These are phyloP conservation scores for Recurvirostra avosetta DNA, from an alignment of 2,113 vertebrate genomes.

Conservation along the genomic window DNA sequence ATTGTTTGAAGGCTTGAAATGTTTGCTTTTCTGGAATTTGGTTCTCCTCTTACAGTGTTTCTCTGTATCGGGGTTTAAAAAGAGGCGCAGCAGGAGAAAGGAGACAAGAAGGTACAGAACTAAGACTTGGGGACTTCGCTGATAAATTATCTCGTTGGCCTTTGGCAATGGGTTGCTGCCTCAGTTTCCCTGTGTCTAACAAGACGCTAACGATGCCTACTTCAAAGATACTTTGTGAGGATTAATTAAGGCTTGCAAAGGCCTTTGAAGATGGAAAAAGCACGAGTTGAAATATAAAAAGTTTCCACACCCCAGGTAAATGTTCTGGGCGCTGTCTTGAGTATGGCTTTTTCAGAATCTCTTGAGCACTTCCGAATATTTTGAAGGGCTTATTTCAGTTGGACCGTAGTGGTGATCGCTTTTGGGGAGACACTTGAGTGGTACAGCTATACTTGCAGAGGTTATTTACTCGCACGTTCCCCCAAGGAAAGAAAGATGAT, in stretches of 20 bases:
- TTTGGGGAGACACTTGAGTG: not conserved
- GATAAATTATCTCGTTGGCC: fast-evolving
- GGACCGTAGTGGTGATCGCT: fast-evolving
- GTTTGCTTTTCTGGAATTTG: conserved; percentile 6
- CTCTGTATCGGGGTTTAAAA: not conserved
- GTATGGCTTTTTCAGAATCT: not conserved
- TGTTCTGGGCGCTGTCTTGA: not conserved
- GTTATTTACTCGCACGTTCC: fast-evolving
- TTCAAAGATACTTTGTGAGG: not conserved
- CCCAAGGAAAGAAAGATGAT: not conserved
- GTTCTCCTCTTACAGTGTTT: not conserved
- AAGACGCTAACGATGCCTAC: not conserved
- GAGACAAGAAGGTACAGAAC: not conserved
- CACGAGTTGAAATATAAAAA: not conserved
- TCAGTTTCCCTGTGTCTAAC: not conserved
- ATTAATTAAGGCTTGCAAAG: not conserved
- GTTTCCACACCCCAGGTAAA: not conserved
- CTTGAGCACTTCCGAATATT: not conserved
- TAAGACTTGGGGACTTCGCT: not conserved
- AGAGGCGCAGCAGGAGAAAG: not conserved
- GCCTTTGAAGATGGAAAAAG: not conserved
- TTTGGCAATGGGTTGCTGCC: not conserved
- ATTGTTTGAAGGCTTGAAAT: not conserved
- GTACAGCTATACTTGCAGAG: not conserved
- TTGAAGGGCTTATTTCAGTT: not conserved